Conservation (phyloP, 2,888 invertebrate genomes). For the Gnatocerus cornutus region DNA sequence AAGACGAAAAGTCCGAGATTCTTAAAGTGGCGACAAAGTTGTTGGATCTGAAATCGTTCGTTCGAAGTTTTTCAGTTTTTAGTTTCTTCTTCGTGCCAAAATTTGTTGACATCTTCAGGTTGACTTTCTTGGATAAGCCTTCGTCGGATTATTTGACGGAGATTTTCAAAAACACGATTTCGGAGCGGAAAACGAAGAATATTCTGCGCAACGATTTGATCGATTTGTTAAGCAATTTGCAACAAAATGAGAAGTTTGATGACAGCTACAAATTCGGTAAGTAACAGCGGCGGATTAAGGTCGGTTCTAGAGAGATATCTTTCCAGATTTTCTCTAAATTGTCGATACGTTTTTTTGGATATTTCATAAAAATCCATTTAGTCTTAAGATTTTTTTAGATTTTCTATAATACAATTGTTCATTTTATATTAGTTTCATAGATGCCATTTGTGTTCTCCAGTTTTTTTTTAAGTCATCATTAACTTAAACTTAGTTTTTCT, state of each 20-base stretch:
- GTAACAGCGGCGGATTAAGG: no score
- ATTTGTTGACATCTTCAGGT: constrained; percentile 57
- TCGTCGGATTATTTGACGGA: constrained; percentile 60
- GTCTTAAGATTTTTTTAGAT: no score
- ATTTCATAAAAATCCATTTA: no score
- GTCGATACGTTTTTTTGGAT: no score
- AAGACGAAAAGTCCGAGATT: constrained; percentile 63
- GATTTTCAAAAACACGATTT: constrained; percentile 61
- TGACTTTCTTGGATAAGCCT: constrained; percentile 58
- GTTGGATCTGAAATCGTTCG: constrained; percentile 56
- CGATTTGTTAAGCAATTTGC: constrained; percentile 74
- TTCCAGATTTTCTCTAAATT: no score
- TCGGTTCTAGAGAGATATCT: no score
- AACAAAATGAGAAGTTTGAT: constrained; percentile 56
- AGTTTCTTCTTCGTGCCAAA: constrained; percentile 56
- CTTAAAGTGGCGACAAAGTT: constrained; percentile 62
- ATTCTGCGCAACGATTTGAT: constrained; percentile 73
- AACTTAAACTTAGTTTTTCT: no score
- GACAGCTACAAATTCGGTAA: constrained; percentile 57
- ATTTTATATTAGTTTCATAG: no score
- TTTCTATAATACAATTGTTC: no score
- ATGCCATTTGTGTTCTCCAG: no score
- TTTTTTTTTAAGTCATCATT: no score
- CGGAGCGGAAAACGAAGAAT: constrained; percentile 52
- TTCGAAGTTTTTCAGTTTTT: constrained; percentile 53